These are phyloP conservation scores for Erebia aethiops DNA, from an alignment of 2,888 invertebrate species.

Conservation along the genomic window DNA sequence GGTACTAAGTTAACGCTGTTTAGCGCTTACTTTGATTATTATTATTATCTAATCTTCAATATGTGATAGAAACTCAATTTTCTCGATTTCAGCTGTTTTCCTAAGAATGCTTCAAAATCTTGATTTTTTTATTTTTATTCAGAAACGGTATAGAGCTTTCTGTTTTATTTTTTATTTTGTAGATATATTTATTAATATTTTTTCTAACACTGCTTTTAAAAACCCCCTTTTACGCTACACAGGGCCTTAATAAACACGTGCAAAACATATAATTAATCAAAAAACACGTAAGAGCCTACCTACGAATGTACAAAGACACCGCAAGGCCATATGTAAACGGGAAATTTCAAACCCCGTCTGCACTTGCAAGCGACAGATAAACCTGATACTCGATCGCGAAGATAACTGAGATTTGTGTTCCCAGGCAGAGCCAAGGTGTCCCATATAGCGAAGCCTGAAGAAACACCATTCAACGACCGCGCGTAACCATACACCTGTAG, in stretches of 20 bases:
- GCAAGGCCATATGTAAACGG: constrained; percentile 18
- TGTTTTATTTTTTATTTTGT: too few relatives aligned
- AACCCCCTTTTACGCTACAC: too few relatives aligned
- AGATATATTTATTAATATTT: too few relatives aligned
- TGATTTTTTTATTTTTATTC: too few relatives aligned
- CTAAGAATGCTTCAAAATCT: too few relatives aligned
- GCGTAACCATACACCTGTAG: constrained; percentile 68
- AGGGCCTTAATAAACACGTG: neutral
- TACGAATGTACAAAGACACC: constrained; percentile 7
- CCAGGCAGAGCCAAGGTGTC: constrained; percentile 38
- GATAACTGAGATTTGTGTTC: constrained; percentile 38
- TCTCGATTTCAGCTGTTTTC: too few relatives aligned
- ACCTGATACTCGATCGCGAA: constrained; percentile 40
- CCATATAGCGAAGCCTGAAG: constrained; percentile 57
- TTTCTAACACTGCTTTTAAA: too few relatives aligned
- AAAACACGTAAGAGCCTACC: neutral
- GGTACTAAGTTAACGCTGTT: too few relatives aligned
- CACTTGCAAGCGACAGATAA: constrained; percentile 33
- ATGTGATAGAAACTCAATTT: too few relatives aligned
- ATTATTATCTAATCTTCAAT: too few relatives aligned
- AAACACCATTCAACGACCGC: constrained; percentile 70
- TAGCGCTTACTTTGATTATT: too few relatives aligned
- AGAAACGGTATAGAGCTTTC: too few relatives aligned
- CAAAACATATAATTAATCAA: constrained; percentile 1
- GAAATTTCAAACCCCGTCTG: constrained; percentile 22